Evolutionary conservation across 2,113 vertebrate genomes (phyloP).

Genomic region (Coptodon rendalli): DNA sequence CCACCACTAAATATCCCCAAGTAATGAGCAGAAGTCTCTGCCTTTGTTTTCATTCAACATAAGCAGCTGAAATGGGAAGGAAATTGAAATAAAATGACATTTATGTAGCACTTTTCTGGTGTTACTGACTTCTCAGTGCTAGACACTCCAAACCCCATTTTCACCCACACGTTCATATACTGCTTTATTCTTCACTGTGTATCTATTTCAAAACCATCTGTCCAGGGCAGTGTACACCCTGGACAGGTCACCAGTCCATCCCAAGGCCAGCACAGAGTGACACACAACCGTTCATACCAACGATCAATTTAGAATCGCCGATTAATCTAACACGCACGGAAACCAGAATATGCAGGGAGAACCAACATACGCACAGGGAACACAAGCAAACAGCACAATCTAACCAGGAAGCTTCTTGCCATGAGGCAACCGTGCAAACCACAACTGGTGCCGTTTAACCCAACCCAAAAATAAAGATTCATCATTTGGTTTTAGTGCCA

Average conservation of each 20-base stretch:
- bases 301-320: not conserved
- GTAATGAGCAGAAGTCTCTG: not conserved
- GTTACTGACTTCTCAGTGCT: not conserved
- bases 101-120: not conserved
- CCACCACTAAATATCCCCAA: not conserved
- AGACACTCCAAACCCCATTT: not conserved
- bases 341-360: not conserved
- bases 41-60: not conserved
- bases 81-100: not conserved
- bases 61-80: not conserved
- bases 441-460: not conserved
- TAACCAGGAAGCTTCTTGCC: not conserved
- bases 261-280: not conserved
- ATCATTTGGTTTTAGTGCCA: not conserved
- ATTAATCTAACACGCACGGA: not conserved
- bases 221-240: not conserved
- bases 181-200: not conserved
- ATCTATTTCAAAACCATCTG: not conserved
- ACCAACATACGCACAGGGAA: not conserved
- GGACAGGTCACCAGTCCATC: not conserved
- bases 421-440: not conserved
- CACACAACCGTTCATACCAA: rapidly evolving
- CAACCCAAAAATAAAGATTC: not conserved
- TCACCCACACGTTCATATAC: not conserved
- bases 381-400: not conserved